Evolutionary conservation across 2,888 invertebrate species (phyloP).

Genomic region (Micropterix aruncella): DNA sequence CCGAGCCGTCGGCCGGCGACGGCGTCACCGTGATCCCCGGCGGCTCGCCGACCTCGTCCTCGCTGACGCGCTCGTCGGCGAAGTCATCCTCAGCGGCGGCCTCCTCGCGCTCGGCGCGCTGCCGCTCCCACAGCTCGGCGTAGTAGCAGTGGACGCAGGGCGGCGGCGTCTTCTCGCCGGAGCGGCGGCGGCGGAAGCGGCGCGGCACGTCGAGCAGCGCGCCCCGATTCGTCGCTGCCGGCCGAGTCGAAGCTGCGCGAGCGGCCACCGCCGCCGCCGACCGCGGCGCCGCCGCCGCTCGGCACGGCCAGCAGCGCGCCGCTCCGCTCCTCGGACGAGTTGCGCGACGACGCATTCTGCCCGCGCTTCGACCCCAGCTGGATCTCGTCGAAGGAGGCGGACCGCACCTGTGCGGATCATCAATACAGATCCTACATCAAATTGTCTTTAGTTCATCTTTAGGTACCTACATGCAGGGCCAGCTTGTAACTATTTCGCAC

Average conservation of each 20-base stretch:
- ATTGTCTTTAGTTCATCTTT: not conserved
- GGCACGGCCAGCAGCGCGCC: constrained; percentile 19
- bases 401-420: constrained; percentile 47
- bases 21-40: constrained; percentile 51
- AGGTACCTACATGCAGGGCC: not conserved
- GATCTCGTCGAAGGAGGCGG: constrained; percentile 83
- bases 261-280: constrained; percentile 48
- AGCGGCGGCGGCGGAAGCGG: constrained; percentile 47
- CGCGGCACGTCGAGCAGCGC: constrained; percentile 43
- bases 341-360: constrained; percentile 18
- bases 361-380: constrained; percentile 62
- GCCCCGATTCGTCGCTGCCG: constrained; percentile 54
- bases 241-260: constrained; percentile 73
- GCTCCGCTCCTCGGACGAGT: constrained; percentile 12
- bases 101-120: constrained; percentile 27
- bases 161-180: constrained; percentile 47
- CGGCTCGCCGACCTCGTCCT: constrained; percentile 35
- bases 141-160: constrained; percentile 68
- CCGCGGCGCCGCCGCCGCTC: constrained; percentile 52
- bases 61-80: constrained; percentile 33
- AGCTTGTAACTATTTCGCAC: not conserved
- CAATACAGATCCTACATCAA: constrained; percentile 1
- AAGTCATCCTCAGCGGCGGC: constrained; percentile 34
- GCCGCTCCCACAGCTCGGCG: constrained; percentile 56
- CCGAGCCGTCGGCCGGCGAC: constrained; percentile 23